Percentiles rank a stretch among this genome's conserved stretches.
Conservation (phyloP, 92 coral and sea anemone species). For the Palythoa caribaeorum region DNA sequence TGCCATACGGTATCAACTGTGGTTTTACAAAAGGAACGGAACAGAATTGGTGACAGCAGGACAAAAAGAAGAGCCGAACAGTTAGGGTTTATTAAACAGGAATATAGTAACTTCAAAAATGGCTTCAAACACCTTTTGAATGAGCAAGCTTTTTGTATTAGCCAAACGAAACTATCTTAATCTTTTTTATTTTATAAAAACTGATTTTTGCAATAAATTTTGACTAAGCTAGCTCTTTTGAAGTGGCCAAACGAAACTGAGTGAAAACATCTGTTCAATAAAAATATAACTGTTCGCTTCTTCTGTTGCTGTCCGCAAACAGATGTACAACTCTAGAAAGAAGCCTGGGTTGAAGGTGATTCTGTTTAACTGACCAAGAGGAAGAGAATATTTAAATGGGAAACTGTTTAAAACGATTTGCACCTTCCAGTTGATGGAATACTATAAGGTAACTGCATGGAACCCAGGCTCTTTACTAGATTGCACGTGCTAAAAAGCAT, state of each 20-base stretch:
- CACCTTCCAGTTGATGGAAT: conserved; percentile 18
- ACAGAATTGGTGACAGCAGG: not conserved
- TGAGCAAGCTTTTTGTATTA: not conserved
- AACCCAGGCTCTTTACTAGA: not conserved
- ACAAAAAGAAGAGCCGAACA: not conserved
- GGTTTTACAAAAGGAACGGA: not conserved
- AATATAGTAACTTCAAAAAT: not conserved
- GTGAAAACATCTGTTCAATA: not conserved
- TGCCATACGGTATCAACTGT: not conserved
- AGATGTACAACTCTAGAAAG: conserved; percentile 1
- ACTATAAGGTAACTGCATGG: no score
- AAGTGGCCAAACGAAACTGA: conserved; percentile 15
- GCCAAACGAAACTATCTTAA: not conserved
- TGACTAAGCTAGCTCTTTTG: conserved; percentile 8
- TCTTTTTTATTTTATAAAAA: no score
- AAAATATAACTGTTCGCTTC: conserved; percentile 3
- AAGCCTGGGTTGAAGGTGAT: not conserved
- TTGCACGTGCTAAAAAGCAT: not conserved
- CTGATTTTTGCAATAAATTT: not conserved
- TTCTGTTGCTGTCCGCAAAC: not conserved
- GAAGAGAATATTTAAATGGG: not conserved
- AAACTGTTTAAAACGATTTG: not conserved
- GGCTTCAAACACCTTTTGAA: not conserved
- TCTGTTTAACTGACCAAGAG: not conserved
- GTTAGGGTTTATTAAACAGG: not conserved